phyloP scores from a whole-genome alignment of 2,113 vertebrate genomes.

The Sylvilagus bachmani region DNA sequence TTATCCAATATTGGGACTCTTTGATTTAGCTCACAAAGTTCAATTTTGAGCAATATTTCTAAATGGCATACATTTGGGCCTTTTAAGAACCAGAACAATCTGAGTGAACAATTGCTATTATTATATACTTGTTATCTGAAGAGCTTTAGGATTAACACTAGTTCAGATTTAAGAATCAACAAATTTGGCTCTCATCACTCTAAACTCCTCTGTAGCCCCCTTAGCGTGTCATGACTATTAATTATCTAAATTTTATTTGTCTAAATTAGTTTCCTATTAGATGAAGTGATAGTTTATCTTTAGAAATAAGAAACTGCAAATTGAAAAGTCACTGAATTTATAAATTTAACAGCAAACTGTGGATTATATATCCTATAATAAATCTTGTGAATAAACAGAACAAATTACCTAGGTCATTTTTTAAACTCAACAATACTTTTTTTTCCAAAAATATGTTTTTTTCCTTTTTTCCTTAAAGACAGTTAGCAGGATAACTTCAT shows the following conservation, averaged over 20 bases:
- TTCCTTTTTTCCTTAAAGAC: background rate
- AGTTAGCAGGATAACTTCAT: slow-evolving; percentile 10
- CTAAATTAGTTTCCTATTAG: slow-evolving; percentile 5
- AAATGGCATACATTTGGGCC: background rate
- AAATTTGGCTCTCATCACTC: background rate
- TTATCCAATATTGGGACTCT: background rate
- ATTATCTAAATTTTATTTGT: background rate
- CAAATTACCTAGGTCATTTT: slow-evolving; percentile 30
- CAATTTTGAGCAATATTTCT: slow-evolving; percentile 8
- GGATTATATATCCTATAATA: slow-evolving; percentile 24
- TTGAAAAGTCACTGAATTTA: slow-evolving; percentile 11
- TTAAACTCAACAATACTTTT: background rate
- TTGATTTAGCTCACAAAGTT: background rate
- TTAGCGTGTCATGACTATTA: background rate
- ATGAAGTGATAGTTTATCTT: slow-evolving; percentile 47
- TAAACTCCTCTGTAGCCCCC: background rate
- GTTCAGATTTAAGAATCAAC: slow-evolving; percentile 14
- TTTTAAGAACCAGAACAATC: background rate
- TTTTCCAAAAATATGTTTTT: background rate
- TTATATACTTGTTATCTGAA: background rate
- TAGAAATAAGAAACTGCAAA: slow-evolving; percentile 35
- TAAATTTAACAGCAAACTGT: slow-evolving; percentile 54
- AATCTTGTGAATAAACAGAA: background rate
- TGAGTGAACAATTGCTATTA: slow-evolving; percentile 10
- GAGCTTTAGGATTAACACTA: slow-evolving; percentile 26